phyloP scores from a whole-genome alignment of 2,797 vertebrate species.

The Sciurus carolinensis region DNA sequence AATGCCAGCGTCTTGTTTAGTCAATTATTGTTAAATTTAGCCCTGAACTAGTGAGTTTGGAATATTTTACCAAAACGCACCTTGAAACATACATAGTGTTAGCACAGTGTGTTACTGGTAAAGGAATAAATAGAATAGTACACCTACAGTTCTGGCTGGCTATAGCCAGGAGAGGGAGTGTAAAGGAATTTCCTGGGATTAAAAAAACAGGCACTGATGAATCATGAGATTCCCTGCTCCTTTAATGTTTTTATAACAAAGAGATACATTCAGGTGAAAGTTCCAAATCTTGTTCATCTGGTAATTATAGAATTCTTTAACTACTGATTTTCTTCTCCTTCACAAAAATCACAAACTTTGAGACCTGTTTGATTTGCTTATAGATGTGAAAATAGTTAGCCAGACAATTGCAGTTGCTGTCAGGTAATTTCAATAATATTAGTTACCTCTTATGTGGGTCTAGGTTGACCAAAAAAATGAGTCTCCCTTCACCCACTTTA shows the following conservation, averaged over 20 bases:
- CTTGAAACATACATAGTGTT: constrained; percentile 68
- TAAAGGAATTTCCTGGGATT: constrained; percentile 70
- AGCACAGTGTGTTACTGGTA: background rate
- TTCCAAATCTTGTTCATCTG: constrained; percentile 62
- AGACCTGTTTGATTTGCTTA: constrained; percentile 57
- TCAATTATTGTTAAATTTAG: constrained; percentile 66
- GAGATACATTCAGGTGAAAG: constrained; percentile 67
- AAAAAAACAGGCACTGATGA: constrained; percentile 60
- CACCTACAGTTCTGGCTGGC: constrained; percentile 47
- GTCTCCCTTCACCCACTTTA: background rate
- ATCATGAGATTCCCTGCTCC: background rate
- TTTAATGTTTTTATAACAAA: constrained; percentile 68
- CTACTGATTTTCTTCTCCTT: background rate
- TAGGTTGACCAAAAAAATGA: background rate
- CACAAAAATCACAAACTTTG: constrained; percentile 61
- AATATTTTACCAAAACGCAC: constrained; percentile 47
- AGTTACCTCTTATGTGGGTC: constrained; percentile 59
- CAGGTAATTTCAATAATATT: constrained; percentile 55
- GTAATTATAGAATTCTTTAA: constrained; percentile 32
- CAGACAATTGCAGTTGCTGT: constrained; percentile 36
- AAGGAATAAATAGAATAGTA: constrained; percentile 57
- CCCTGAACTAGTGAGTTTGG: constrained; percentile 70
- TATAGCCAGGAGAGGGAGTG: constrained; percentile 24
- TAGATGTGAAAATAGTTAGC: constrained; percentile 55
- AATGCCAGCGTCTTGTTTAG: constrained; percentile 50